Base-by-base conservation (phyloP, 2,113 vertebrate species). In the Leptobrachium leishanense region DNA sequence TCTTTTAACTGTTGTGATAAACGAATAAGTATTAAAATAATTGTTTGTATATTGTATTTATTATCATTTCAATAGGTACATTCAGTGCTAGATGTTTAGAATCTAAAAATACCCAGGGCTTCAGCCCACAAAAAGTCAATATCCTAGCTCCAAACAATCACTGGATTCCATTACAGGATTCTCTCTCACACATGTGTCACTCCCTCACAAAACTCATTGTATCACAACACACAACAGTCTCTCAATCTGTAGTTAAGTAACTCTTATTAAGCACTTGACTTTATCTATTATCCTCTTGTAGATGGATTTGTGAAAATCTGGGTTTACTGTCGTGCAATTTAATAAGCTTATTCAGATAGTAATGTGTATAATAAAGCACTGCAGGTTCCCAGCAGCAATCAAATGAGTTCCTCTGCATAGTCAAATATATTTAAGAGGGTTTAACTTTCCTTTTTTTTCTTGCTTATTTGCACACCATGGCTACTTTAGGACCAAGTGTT, bases 311-410 rank as follows among this genome's bases (percentile, higher is more conserved):
- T 81, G 64, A 74, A 74, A 43, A 81, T 74, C 71, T 81, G 53
- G 41, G 42, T 59, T 68, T 68, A 11, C 73, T 68, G 68, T 74
- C 77, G 42, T 68, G 71, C 78, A 81, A 81, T 74, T 62, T 81
- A 81, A 81, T 81, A 74, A 74, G 71, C 78, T 81, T 81, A 74
- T 54, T 74, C 43, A 67, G 71, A 81, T 81, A 74, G 74, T 81
- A 81, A 62, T 55, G 20, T 68, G 78, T 81, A 65, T 74, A 74
- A 74, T 81, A 81, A 74, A 81, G 72, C 71, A 81, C 78, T 74
- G 68, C 78, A 74, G 71, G 77, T 50, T 53, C 77, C 68, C 74
- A 80, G 64, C 63, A 81, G 62, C 72, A 71, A 81, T 74, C 64
- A 81, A 81, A 81, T 74, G 42, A 63, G 68, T 81, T 81, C 72